Evolutionary conservation across 2,113 vertebrate species (phyloP).

Genomic region (Triplophysa rosa): DNA sequence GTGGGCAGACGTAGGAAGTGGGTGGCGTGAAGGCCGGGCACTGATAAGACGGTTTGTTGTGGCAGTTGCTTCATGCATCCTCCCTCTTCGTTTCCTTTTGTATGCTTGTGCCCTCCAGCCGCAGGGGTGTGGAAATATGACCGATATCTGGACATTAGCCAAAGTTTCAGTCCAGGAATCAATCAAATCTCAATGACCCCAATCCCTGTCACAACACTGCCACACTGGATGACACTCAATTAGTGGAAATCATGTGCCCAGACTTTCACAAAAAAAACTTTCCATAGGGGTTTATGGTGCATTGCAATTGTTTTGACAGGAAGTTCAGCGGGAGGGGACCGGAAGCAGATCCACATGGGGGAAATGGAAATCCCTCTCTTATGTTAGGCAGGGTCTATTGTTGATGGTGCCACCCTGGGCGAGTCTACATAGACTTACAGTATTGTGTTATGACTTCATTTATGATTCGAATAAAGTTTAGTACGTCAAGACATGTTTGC

Average conservation of each 20-base stretch:
- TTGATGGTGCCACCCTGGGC: constrained; percentile 7
- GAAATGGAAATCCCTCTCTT: neutral
- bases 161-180: constrained; percentile 34
- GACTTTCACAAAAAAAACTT: neutral
- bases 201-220: constrained; percentile 16
- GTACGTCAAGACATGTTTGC: neutral
- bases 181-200: constrained; percentile 29
- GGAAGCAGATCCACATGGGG: constrained; percentile 39
- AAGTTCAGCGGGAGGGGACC: constrained; percentile 21
- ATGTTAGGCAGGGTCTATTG: constrained; percentile 7
- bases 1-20: constrained; percentile 55
- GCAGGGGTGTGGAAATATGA: constrained; percentile 61
- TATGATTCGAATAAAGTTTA: neutral
- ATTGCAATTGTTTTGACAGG: neutral
- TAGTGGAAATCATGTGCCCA: neutral
- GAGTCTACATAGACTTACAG: neutral
- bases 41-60: constrained; percentile 58
- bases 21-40: constrained; percentile 21
- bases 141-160: constrained; percentile 40
- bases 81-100: constrained; percentile 58
- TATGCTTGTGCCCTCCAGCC: constrained; percentile 43
- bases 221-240: neutral
- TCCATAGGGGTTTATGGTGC: constrained; percentile 13
- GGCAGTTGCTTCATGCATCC: constrained; percentile 41
- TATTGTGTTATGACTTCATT: neutral